These are phyloP conservation scores for Tylochromis polylepis DNA, from an alignment of 2,113 vertebrate species.

Conservation along the genomic window DNA sequence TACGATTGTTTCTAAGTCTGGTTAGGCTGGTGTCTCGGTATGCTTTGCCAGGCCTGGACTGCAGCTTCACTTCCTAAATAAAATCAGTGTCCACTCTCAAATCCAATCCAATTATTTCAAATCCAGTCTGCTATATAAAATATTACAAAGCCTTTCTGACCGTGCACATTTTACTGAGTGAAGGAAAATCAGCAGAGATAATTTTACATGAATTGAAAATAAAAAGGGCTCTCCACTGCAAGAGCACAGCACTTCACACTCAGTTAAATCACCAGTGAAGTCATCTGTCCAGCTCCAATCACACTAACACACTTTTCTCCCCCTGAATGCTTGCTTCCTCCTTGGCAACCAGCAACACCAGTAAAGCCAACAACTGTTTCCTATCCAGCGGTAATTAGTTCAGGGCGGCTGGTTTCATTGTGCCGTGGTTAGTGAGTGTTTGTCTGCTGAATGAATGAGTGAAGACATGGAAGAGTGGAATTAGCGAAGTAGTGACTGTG, in stretches of 20 bases:
- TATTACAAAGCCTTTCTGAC: rapidly evolving
- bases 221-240: rapidly evolving
- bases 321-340: background rate
- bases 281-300: background rate
- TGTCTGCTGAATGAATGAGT: background rate
- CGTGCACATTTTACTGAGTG: rapidly evolving
- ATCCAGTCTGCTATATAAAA: background rate
- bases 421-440: conserved; percentile 1
- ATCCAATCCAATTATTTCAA: background rate
- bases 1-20: background rate
- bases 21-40: rapidly evolving
- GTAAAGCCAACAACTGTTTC: conserved; percentile 8
- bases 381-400: conserved; percentile 25
- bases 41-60: background rate
- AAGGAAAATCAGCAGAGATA: background rate
- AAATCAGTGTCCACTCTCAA: rapidly evolving
- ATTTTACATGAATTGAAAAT: background rate
- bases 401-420: conserved; percentile 15
- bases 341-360: conserved; percentile 11
- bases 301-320: background rate
- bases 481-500: background rate
- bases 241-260: background rate
- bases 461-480: background rate
- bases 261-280: background rate
- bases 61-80: background rate